Evolutionary conservation across 2,888 invertebrate species (phyloP).

Genomic region (Lypha dubia): DNA sequence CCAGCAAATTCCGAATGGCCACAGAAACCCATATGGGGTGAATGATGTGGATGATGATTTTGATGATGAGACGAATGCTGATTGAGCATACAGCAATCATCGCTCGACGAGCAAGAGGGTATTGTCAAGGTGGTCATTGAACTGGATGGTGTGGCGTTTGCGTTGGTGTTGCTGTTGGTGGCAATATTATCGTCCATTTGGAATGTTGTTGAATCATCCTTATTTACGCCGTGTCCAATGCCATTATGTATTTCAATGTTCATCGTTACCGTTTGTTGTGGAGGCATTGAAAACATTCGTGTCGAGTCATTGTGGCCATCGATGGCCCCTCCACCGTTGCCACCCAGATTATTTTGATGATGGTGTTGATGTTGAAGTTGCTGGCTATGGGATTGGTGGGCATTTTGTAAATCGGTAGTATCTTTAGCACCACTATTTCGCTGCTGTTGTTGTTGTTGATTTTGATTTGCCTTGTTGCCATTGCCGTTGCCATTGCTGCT

Average conservation of each 20-base stretch:
- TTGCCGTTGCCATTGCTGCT: conserved; percentile 20
- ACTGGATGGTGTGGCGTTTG: conserved; percentile 11
- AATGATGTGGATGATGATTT: no score
- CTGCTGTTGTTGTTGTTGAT: conserved; percentile 9
- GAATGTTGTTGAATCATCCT: conserved; percentile 77
- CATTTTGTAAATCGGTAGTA: not conserved
- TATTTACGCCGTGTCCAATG: conserved; percentile 74
- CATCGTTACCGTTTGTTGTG: conserved; percentile 80
- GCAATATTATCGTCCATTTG: conserved; percentile 77
- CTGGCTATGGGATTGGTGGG: conserved; percentile 28
- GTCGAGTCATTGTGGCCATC: conserved; percentile 48
- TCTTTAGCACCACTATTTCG: conserved; percentile 37
- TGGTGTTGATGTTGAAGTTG: conserved; percentile 2
- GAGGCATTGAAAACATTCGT: conserved; percentile 65
- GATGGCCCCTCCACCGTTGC: not conserved
- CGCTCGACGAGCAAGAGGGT: conserved; percentile 75
- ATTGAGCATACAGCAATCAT: conserved; percentile 79
- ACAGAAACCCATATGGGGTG: conserved; percentile 76
- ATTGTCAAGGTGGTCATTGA: conserved; percentile 51
- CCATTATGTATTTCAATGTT: conserved; percentile 80
- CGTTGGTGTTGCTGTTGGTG: no score
- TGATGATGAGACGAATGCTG: conserved; percentile 77
- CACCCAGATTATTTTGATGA: not conserved
- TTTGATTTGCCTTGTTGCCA: conserved; percentile 30
- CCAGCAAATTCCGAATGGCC: conserved; percentile 49